phyloP scores from a whole-genome alignment of 1,140 invertebrate species.

The Antheraea pernyi region DNA sequence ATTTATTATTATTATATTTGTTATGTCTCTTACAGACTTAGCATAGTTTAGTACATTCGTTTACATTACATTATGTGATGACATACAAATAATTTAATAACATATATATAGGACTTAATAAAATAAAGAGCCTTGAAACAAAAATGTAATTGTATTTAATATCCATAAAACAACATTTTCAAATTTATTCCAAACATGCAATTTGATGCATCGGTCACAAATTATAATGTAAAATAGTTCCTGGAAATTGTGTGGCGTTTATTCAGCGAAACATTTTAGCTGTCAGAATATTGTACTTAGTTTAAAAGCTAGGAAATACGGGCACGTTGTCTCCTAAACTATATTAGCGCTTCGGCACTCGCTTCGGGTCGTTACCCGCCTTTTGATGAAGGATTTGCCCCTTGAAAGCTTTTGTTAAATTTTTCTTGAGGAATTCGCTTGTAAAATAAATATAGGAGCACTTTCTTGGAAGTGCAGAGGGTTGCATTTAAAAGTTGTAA shows the following conservation, averaged over 20 bases:
- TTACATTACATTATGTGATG: too few species aligned
- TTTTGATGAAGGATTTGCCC: conserved; percentile 71
- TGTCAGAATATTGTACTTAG: not conserved
- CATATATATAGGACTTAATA: too few species aligned
- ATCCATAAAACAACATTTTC: too few species aligned
- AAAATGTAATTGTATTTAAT: too few species aligned
- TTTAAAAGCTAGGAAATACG: conserved; percentile 37
- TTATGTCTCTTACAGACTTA: too few species aligned
- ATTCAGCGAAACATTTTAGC: not conserved
- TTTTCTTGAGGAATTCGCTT: conserved; percentile 55
- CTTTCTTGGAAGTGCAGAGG: conserved; percentile 30
- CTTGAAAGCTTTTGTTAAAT: conserved; percentile 73
- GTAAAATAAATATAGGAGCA: conserved; percentile 58
- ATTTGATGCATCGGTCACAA: not conserved
- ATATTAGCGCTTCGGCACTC: conserved; percentile 63
- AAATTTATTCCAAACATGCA: not conserved
- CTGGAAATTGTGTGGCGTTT: not conserved
- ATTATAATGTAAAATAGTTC: not conserved
- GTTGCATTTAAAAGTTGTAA: conserved; percentile 32
- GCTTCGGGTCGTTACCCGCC: conserved; percentile 57
- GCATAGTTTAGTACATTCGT: too few species aligned
- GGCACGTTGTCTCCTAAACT: conserved; percentile 63
- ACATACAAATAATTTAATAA: too few species aligned
- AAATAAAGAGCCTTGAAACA: too few species aligned
- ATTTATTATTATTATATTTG: too few species aligned